Evolutionary conservation across 2,888 invertebrate genomes (phyloP).

Genomic region (Drosophila austrosaltans): DNA sequence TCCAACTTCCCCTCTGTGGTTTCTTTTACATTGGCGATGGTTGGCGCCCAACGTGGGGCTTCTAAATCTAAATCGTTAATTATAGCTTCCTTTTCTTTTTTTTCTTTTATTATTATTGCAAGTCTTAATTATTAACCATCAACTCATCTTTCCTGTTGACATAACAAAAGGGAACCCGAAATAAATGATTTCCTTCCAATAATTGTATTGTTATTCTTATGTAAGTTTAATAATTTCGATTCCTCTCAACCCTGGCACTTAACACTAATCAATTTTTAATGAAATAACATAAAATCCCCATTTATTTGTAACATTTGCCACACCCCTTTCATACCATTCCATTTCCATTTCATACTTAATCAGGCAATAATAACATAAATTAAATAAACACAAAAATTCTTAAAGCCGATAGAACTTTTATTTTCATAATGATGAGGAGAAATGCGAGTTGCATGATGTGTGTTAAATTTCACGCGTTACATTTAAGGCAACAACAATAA

Average conservation of each 20-base stretch:
- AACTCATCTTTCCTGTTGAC: constrained; percentile 46
- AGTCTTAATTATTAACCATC: constrained; percentile 21
- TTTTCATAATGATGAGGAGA: constrained; percentile 54
- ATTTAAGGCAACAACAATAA: constrained; percentile 55
- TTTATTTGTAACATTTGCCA: constrained; percentile 19
- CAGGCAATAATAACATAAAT: constrained; percentile 78
- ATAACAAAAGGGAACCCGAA: constrained; percentile 30
- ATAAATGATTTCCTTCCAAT: neutral
- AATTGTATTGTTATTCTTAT: constrained; percentile 12
- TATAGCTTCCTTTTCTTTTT: neutral
- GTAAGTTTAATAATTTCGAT: constrained; percentile 10
- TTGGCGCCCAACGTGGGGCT: neutral
- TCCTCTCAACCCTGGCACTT: constrained; percentile 4
- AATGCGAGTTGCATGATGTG: constrained; percentile 58
- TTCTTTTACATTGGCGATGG: neutral
- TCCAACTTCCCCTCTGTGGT: neutral
- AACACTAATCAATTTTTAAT: constrained; percentile 70
- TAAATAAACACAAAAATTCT: constrained; percentile 68
- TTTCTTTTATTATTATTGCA: neutral
- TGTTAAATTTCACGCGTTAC: constrained; percentile 75
- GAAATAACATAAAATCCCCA: constrained; percentile 44
- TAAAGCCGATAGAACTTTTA: constrained; percentile 48
- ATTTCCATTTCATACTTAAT: constrained; percentile 63
- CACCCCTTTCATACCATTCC: constrained; percentile 27
- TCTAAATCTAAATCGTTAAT: neutral